These are phyloP conservation scores for Mercenaria mercenaria DNA, from an alignment of 1,140 invertebrate genomes.

Conservation along the genomic window DNA sequence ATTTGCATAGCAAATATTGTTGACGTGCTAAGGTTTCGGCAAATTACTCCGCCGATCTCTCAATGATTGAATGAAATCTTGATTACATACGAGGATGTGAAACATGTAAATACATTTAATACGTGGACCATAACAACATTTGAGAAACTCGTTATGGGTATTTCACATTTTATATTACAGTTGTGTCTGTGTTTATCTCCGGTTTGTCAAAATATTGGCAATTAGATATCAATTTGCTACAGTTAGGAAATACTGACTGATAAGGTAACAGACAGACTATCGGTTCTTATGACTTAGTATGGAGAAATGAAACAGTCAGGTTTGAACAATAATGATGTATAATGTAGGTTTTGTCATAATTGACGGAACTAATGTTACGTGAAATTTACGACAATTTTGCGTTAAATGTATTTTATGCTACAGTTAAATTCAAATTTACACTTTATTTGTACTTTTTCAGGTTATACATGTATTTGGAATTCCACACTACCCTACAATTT, in stretches of 20 bases:
- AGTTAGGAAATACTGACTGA: slow-evolving; percentile 3
- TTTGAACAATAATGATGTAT: too few relatives aligned
- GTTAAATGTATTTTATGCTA: neutral
- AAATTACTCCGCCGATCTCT: neutral
- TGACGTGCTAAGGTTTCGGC: slow-evolving; percentile 22
- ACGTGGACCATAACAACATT: neutral
- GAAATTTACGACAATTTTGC: neutral
- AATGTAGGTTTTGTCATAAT: too few relatives aligned
- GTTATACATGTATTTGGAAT: neutral
- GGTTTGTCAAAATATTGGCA: slow-evolving; percentile 14
- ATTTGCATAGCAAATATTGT: slow-evolving; percentile 34
- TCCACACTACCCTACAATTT: neutral
- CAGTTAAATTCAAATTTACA: neutral
- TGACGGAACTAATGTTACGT: too few relatives aligned
- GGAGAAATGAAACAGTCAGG: too few relatives aligned
- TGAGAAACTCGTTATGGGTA: neutral
- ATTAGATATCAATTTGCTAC: neutral
- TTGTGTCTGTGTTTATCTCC: neutral
- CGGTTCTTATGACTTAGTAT: too few relatives aligned
- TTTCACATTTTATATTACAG: neutral
- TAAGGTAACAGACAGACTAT: neutral
- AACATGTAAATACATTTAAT: neutral
- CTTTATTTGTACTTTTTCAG: neutral
- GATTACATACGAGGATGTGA: neutral
- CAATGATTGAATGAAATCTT: neutral